Evolutionary conservation across 2,888 invertebrate species (phyloP), one percentile per base, ranked within the genome.

Genomic region (Homarus gammarus): DNA sequence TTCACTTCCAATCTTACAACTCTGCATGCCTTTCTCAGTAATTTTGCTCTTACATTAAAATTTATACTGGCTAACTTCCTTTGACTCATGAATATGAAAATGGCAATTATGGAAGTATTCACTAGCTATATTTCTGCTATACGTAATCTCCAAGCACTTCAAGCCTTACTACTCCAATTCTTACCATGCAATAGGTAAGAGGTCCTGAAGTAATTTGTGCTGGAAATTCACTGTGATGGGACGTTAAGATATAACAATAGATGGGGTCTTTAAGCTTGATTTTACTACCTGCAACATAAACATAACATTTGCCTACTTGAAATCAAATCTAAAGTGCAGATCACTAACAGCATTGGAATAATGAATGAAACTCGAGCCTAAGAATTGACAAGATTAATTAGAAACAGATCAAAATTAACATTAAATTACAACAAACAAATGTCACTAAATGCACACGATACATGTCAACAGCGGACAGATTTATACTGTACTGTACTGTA

Each of bases 1-100:
- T 88, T 87, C 83, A 75, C 77, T 77, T 89, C 68, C 88, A 89
- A 89, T 87, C 51, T 75, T 87, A 33, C 64, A 84, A 49, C 84
- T 78, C 40, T 70, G 72, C 49, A 72, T 75, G 75, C 49, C 75
- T 38, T 56, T 70, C 83, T 72, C 51, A 56, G 79, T 36, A 86
- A 77, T 89, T 89, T 89, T 89, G 88, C 78, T 89, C 88, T 75
- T 68, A 38, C 75, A 77, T 40, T 79, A 27, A 31, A 27, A 40
- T 38, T 27, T 77, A 68, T 72, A 70, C 56, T 79, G 40, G 64
- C 70, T 38, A 83, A 36, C 70, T 77, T 77, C 77, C 49, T 83
- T 83, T 72, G 44, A 68, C 33, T 78, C 61, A 73, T 64, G 44
- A 75, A 61, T 61, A 88, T 88, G 87, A 88, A 88, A 87, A 73